Base-by-base conservation (phyloP, 2,113 vertebrate genomes). In the Thermophis baileyi region DNA sequence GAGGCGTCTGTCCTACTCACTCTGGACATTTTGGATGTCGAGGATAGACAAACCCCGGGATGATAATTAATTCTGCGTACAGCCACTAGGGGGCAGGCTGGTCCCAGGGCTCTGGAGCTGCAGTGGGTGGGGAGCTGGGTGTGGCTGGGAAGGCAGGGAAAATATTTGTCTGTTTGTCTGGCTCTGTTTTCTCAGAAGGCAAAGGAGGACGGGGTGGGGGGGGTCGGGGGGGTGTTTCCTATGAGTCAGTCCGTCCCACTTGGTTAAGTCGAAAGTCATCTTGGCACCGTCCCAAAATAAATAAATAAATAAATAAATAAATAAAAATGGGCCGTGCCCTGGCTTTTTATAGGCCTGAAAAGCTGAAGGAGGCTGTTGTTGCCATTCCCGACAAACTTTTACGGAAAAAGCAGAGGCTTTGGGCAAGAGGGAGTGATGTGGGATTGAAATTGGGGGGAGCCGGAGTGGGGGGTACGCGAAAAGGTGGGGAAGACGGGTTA, bases 91-190 rank as follows among this genome's bases (percentile, higher is more conserved):
- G 88, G 69, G 51, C 63, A 69, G 20, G 69, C 63, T 3, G 16
- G 27, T 0, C 8, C 47, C 88, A 92, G 88, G 4, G 11, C 87
- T 35, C 35, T 22, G 6, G 27, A 24, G 4, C 4, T 16, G 14
- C 25, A 4, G 35, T 22, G 8, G 35, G 40, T 3, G 3, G 8
- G 49, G 30, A 1, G 27, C 69, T 57, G 92, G 92, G 92, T 85
- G 92, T 25, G 92, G 88, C 40, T 85, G 87, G 27, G 53, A 53
- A 50, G n/a, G 46, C 20, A 4, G 22, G 50, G 20, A 25, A 10
- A 81, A 81, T 81, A 81, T 40, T 81, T 30, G 8, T 90, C 27
- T 86, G 46, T 93, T 93, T 92, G 90, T 89, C 88, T 74, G 85
- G 18, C 53, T 11, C 47, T 92, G 69, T 85, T 92, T 92, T 89